Evolutionary conservation across 2,888 invertebrate species (phyloP), one percentile per base, ranked within the genome.

Genomic region (Spodoptera littoralis): DNA sequence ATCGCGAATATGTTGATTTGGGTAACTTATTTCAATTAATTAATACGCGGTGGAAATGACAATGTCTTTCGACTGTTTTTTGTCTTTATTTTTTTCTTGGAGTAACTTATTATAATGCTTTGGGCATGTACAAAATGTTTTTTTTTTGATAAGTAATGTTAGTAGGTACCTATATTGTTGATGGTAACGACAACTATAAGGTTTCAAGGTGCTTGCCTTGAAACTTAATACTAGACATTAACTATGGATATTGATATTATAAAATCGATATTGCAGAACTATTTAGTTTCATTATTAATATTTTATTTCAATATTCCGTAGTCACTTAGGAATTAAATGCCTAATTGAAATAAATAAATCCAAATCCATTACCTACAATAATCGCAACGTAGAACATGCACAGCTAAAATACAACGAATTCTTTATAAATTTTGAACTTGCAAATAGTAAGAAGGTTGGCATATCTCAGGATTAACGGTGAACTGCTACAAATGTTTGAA

Each of bases 171-270:
- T 44, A 52, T 65, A n/a, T 71, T 22, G 18, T 47, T 36, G 13
- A 70, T 65, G 49, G 27, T 9, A 64, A 45, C 48, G n/a, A 30
- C 45, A 13, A 46, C 36, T 73, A 66, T 59, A 54, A 73, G 13
- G 54, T 59, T 55, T 52, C 55, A 68, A 73, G 60, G 69, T 53
- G 45, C 9, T 55, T 49, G 42, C 69, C 55, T 56, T 73, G 74
- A 50, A 73, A 73, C 36, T 45, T 48, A 54, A 73, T 55, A 66
- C n/a, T 18, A 43, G 45, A 63, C 63, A 61, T 52, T 42, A 45
- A 42, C 1, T 11, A 51, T 12, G 51, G 43, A 43, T 71, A 51
- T 44, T 11, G 30, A 41, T 67, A 22, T 51, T 47, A n/a, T 24
- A 64, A 53, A 51, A 73, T 45, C 53, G 12, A 46, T 67, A 52